Evolutionary conservation across 1,140 invertebrate species (phyloP), one percentile per base, ranked within the genome.

Genomic region (Probaryconus sp.): DNA sequence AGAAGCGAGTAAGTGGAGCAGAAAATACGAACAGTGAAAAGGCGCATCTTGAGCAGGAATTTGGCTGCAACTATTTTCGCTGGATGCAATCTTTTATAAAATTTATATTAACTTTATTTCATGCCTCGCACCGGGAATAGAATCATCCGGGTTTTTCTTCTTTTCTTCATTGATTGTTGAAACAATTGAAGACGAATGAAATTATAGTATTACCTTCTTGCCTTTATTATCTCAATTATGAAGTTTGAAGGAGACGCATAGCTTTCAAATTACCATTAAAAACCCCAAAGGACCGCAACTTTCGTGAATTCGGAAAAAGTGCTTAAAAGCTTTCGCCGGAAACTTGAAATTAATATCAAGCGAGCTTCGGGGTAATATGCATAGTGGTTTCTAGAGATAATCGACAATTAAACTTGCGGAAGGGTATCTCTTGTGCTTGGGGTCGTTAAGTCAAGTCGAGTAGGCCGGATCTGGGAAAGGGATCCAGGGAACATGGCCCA

Each of bases 401-500:
- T 61, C 24, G 45, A 31, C 45, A 50, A 61, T 61, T 37, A 60
- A 60, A 47, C 38, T 60, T 47, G 20, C 55, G 55, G 31, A 47
- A 60, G 9, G 26, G 31, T 47, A 31, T 50, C 13, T 30, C 18
- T 28, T 6, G 26, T 18, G 11, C 10, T n/a, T 5, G 5, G 5
- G 43, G 20, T 51, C 42, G 33, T 65, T 55, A 48, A 65, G 60
- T 53, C 38, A 30, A 30, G 6, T 1, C 42, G 6, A 17, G 20
- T 26, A 3, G 11, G 10, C 14, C 10, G 17, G 24, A 42, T n/a
- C 7, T 4, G 38, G 40, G 13, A 21, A 60, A 79, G 71, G 69
- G 78, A 81, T 85, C 83, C 80, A 75, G 65, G 78, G 81, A 84
- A 84, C 78, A 83, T 38, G 75, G 75, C 67, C 80, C 78, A 78